Conservation (phyloP, 2,888 invertebrate genomes). For the Corbicula japonica region DNA sequence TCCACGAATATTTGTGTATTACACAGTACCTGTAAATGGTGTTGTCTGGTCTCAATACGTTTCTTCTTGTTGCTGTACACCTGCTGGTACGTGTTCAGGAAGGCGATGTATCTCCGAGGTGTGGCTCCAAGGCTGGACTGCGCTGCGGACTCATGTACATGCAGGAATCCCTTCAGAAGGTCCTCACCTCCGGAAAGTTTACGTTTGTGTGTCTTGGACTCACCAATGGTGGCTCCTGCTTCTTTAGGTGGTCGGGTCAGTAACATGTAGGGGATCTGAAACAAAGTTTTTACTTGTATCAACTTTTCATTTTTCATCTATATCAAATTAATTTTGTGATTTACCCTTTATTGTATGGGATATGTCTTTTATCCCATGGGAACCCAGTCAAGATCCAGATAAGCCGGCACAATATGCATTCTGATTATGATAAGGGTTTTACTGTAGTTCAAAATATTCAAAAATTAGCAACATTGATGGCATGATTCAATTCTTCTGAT, state of each 20-base stretch:
- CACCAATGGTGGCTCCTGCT: slow-evolving; percentile 83
- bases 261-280: slow-evolving; percentile 86
- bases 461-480: no score
- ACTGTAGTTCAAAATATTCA: no score
- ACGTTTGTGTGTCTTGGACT: slow-evolving; percentile 75
- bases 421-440: no score
- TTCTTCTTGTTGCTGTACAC: slow-evolving; percentile 90
- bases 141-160: slow-evolving; percentile 87
- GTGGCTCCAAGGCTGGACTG: slow-evolving; percentile 81
- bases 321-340: no score
- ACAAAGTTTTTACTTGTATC: no score
- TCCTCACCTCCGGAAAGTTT: slow-evolving; percentile 86
- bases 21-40: slow-evolving; percentile 90
- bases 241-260: slow-evolving; percentile 83
- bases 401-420: no score
- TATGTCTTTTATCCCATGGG: no score
- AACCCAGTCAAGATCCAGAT: no score
- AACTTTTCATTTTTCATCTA: no score
- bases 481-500: no score
- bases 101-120: slow-evolving; percentile 88
- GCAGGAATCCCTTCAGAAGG: slow-evolving; percentile 86
- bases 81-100: slow-evolving; percentile 88
- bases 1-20: no score
- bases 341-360: no score
- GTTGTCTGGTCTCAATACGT: slow-evolving; percentile 89